Evolutionary conservation across 2,113 vertebrate species (phyloP).

Genomic region (Australoheros scitulus): DNA sequence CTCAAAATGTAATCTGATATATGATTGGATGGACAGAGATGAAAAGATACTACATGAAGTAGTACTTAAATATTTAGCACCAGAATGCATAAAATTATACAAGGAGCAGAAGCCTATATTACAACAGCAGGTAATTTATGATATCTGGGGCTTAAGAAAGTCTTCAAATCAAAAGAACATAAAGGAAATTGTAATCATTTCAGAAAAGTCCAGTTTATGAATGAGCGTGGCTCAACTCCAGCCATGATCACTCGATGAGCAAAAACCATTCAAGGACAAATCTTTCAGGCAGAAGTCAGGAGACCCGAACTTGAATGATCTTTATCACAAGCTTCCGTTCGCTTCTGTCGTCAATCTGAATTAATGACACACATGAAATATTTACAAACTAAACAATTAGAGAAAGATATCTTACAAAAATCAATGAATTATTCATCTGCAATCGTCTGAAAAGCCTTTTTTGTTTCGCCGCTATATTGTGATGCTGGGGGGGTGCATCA

Average conservation of each 20-base stretch:
- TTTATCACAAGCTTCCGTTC: constrained; percentile 38
- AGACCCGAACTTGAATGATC: constrained; percentile 34
- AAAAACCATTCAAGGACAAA: neutral
- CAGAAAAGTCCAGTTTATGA: neutral
- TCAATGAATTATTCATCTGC: constrained; percentile 74
- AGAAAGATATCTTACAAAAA: constrained; percentile 74
- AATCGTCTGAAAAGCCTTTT: constrained; percentile 66
- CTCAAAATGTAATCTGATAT: constrained; percentile 40
- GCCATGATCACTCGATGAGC: neutral
- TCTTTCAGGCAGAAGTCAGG: constrained; percentile 19
- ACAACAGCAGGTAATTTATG: neutral
- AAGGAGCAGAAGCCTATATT: constrained; percentile 7
- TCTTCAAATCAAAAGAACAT: neutral
- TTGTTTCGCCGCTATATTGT: constrained; percentile 57
- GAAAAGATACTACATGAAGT: constrained; percentile 11
- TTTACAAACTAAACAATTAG: constrained; percentile 80
- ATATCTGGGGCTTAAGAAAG: neutral
- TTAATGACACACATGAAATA: constrained; percentile 77
- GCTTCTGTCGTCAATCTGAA: constrained; percentile 53
- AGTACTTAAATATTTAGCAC: constrained; percentile 32
- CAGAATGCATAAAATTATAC: neutral
- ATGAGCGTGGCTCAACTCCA: neutral
- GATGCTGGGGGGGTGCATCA: constrained; percentile 54
- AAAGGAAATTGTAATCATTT: constrained; percentile 2
- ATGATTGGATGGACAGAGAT: constrained; percentile 34